Base-by-base conservation (phyloP, 1,140 invertebrate genomes). In the Monomorium pharaonis region DNA sequence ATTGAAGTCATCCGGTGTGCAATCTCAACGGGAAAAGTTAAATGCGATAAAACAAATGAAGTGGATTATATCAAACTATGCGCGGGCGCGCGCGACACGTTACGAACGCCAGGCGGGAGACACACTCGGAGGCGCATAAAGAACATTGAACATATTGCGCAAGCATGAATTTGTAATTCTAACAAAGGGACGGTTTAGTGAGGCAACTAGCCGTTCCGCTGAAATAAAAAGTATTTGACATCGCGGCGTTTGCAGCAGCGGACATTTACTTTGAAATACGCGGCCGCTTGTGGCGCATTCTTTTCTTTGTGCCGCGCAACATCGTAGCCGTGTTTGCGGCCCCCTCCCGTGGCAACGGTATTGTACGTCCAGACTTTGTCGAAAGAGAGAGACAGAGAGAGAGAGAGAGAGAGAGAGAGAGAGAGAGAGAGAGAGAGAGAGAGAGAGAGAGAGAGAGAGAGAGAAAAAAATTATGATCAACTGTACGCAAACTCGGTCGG, bases 141-240 rank as follows among this genome's bases (percentile, higher is more conserved):
- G 37, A 58, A 60, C 14, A 83, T 83, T 83, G 78, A 60, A 83
- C 78, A 72, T 65, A 72, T 83, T 70, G 65, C 67, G 37, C 51
- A 1, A 21, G 27, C 51, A 72, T 83, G 67, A 83, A 83, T 72
- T 83, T 58, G 51, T 83, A 83, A 72, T 83, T 83, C 42, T 72
- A 83, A 83, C 78, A 83, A 72, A 83, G 78, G 67, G 24, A 60
- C 67, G 54, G 51, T 83, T 83, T 83, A 83, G 78, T 33, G 78
- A 72, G 65, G 67, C 67, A 83, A 72, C 78, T 72, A 58, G 51
- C 67, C 67, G 24, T 83, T 58, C 21, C 67, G 51, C 9, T 72
- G 51, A 58, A 83, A 83, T 72, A 83, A 83, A 83, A 83, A 83
- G 65, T 74, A 83, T 83, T 83, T 83, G 78, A 83, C 67, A 74